A percentile compares a stretch with the other conserved stretches of the same genome.
Evolutionary conservation across 2,797 vertebrate species (phyloP).

Genomic region (Dipus sagitta): DNA sequence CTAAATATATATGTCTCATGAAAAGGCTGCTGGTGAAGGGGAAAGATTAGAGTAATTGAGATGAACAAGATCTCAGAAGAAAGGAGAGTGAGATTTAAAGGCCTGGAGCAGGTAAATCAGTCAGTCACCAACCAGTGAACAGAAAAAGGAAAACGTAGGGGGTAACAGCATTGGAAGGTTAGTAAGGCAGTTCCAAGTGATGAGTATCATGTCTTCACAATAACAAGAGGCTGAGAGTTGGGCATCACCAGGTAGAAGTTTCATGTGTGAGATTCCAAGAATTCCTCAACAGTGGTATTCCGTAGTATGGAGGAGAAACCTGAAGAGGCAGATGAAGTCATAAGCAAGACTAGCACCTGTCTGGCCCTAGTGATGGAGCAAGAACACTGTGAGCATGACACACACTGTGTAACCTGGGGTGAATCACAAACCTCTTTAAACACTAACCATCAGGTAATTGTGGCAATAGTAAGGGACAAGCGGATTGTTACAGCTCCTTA

Average conservation of each 20-base stretch:
- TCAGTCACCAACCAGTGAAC: not conserved
- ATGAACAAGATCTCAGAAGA: not conserved
- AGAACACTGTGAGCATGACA: not conserved
- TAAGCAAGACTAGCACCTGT: not conserved
- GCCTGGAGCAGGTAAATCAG: not conserved
- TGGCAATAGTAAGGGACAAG: not conserved
- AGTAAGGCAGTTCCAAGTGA: not conserved
- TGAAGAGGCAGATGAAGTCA: conserved; percentile 4
- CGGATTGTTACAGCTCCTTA: not conserved
- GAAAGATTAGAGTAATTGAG: not conserved
- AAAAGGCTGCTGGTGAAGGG: not conserved
- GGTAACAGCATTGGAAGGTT: not conserved
- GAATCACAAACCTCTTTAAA: not conserved
- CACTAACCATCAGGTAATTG: not conserved
- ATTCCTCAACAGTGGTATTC: not conserved
- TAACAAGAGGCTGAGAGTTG: not conserved
- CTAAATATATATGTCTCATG: not conserved
- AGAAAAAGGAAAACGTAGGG: not conserved
- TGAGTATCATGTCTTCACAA: not conserved
- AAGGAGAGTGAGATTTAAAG: not conserved
- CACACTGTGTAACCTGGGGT: not conserved
- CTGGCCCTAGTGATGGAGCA: not conserved
- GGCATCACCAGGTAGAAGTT: not conserved
- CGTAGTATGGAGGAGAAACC: not conserved
- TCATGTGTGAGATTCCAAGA: not conserved